Percentiles rank a stretch among this genome's conserved stretches.
Evolutionary conservation across 1,140 invertebrate species (phyloP).

Genomic region (Brachionus manjavacas): DNA sequence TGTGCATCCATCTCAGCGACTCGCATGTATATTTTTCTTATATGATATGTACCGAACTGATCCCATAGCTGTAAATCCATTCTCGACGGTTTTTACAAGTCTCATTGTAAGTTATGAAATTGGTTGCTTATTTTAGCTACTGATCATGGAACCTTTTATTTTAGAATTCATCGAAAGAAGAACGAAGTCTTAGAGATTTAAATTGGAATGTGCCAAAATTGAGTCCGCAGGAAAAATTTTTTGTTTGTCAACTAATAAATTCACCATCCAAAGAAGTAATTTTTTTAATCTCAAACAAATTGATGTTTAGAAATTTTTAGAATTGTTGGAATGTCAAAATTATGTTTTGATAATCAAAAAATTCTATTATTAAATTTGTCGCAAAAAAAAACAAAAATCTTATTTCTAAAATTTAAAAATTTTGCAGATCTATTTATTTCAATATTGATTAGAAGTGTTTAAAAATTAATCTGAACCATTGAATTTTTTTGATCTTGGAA

Average conservation of each 20-base stretch:
- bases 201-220: conserved; percentile 63
- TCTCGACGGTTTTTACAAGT: conserved; percentile 66
- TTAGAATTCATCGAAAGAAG: conserved; percentile 62
- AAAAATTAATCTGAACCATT: no score
- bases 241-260: conserved; percentile 63
- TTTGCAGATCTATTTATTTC: no score
- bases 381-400: no score
- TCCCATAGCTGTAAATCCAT: conserved; percentile 66
- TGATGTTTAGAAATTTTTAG: no score
- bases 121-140: neutral
- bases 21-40: conserved; percentile 68
- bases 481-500: no score
- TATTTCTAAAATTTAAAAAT: no score
- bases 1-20: conserved; percentile 64
- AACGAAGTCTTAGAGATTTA: conserved; percentile 59
- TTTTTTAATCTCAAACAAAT: conserved; percentile 12
- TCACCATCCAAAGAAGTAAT: conserved; percentile 63
- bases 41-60: conserved; percentile 70
- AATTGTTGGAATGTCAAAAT: no score
- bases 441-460: no score
- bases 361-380: no score
- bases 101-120: conserved; percentile 59
- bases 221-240: conserved; percentile 61
- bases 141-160: conserved; percentile 43
- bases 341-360: no score